Conservation (phyloP, 2,888 invertebrate species). For the Phengaris alcon region DNA sequence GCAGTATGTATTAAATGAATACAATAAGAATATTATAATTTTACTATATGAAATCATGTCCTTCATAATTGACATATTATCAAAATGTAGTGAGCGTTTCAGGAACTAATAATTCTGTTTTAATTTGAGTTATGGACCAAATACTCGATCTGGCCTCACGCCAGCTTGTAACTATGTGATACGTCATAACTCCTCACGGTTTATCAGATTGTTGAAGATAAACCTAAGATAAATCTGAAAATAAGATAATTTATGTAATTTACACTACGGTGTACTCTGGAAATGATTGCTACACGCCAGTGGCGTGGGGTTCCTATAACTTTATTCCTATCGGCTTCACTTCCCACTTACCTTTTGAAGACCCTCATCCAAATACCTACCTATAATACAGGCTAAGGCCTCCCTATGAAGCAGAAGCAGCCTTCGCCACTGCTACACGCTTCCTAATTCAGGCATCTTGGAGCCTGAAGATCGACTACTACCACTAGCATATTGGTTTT, state of each 20-base stretch:
- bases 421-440: no score
- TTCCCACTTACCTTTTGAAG: no score
- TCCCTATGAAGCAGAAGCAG: no score
- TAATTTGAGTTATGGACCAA: conserved; percentile 29
- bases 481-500: no score
- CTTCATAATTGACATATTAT: conserved; percentile 29
- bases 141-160: background rate
- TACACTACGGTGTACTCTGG: background rate
- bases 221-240: background rate
- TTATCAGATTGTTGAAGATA: conserved; percentile 14
- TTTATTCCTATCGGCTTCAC: no score
- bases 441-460: no score
- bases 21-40: background rate
- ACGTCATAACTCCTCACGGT: background rate
- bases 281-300: no score
- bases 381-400: no score
- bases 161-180: conserved; percentile 15
- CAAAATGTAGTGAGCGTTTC: conserved; percentile 9
- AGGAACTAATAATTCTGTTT: conserved; percentile 25
- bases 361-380: no score
- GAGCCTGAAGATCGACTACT: no score
- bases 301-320: no score
- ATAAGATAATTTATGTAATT: background rate
- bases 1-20: background rate
- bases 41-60: background rate